These are phyloP conservation scores for Antennarius maculatus DNA, from an alignment of 2,797 vertebrate species.

Conservation along the genomic window DNA sequence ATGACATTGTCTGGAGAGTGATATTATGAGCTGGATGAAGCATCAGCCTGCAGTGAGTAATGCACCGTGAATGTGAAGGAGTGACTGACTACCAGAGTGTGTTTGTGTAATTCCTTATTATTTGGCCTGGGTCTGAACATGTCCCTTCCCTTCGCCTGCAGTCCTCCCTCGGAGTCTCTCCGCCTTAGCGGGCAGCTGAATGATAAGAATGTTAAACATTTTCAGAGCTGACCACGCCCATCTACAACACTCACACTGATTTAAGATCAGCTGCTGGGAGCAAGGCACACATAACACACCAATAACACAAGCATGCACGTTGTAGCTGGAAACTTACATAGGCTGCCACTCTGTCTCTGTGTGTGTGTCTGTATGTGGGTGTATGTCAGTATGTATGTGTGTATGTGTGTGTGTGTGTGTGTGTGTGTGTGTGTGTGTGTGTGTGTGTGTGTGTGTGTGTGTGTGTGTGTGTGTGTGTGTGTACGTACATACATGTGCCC, in stretches of 20 bases:
- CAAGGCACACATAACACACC: slow-evolving; percentile 12
- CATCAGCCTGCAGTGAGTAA: slow-evolving; percentile 71
- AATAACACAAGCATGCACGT: slow-evolving; percentile 3
- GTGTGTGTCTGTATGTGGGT: too few relatives aligned
- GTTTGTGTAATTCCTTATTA: slow-evolving; percentile 72
- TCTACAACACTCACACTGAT: slow-evolving; percentile 45
- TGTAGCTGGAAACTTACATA: background rate
- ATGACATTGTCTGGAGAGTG: slow-evolving; percentile 67
- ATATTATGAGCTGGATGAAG: slow-evolving; percentile 56
- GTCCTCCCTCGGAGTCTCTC: slow-evolving; percentile 58
- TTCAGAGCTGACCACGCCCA: slow-evolving; percentile 71
- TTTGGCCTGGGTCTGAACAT: slow-evolving; percentile 80
- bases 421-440: too few relatives aligned
- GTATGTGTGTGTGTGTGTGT: too few relatives aligned
- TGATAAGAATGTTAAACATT: slow-evolving; percentile 85
- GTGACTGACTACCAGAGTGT: slow-evolving; percentile 57
- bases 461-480: too few relatives aligned
- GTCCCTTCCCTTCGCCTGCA: slow-evolving; percentile 66
- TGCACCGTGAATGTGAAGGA: slow-evolving; percentile 73
- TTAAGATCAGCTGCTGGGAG: slow-evolving; percentile 41
- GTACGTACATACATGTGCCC: slow-evolving; percentile 54
- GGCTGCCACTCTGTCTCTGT: background rate
- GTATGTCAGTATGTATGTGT: too few relatives aligned
- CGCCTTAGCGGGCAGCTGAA: slow-evolving; percentile 71
- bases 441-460: too few relatives aligned